Conservation (phyloP, 2,797 vertebrate species). For the Balearica regulorum region DNA sequence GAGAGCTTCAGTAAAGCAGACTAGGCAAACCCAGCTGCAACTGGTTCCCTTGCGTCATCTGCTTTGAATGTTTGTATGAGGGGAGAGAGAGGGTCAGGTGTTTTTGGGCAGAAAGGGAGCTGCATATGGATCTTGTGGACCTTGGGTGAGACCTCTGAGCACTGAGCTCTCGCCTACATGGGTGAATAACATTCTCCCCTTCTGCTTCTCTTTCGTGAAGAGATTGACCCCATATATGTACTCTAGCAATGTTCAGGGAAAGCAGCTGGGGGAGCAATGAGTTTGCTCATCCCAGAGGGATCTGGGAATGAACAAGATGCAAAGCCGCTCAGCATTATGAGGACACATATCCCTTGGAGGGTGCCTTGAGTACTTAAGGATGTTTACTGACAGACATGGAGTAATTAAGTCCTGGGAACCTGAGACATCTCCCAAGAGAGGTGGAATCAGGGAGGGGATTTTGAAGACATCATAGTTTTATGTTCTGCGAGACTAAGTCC, state of each 20-base stretch:
- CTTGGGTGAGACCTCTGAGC: not conserved
- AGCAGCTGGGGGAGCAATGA: not conserved
- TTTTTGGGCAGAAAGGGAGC: not conserved
- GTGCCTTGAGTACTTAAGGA: not conserved
- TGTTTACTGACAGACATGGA: not conserved
- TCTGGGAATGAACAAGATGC: not conserved
- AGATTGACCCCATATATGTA: rapidly evolving
- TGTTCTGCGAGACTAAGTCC: not conserved
- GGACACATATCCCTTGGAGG: not conserved
- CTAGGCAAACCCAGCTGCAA: not conserved
- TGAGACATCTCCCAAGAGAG: not conserved
- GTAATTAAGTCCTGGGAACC: not conserved
- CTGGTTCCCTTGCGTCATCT: not conserved
- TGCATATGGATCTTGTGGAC: not conserved
- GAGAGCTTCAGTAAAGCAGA: not conserved
- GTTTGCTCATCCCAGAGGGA: not conserved
- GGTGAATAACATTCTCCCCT: not conserved
- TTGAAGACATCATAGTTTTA: not conserved
- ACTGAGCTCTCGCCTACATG: not conserved
- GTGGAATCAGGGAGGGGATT: not conserved
- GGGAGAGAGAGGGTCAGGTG: not conserved
- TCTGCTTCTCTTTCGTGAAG: not conserved
- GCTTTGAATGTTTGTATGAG: not conserved
- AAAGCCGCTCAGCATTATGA: not conserved
- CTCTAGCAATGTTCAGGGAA: not conserved